Conservation (phyloP, 2,113 vertebrate genomes). For the Plecturocebus donacophilus region DNA sequence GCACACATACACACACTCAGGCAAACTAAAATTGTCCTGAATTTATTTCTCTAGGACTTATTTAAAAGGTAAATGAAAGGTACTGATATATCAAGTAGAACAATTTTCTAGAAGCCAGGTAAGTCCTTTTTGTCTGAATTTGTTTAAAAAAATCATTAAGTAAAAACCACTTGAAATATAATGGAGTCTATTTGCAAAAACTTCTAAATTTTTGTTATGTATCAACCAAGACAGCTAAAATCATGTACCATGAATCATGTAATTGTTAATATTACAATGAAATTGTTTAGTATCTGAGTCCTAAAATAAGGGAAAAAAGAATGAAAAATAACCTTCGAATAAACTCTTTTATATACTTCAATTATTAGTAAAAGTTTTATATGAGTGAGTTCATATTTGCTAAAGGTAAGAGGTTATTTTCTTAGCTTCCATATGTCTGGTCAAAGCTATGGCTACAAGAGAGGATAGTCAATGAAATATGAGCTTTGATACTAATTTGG, state of each 20-base stretch:
- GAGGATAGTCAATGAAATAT: slow-evolving; percentile 65
- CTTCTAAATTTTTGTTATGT: slow-evolving; percentile 68
- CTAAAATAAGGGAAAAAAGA: slow-evolving; percentile 27
- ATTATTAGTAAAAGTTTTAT: slow-evolving; percentile 50
- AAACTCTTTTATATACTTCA: background rate
- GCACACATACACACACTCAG: background rate
- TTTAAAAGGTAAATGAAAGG: background rate
- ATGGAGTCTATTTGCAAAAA: slow-evolving; percentile 70
- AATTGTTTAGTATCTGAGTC: slow-evolving; percentile 75
- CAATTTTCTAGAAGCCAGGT: slow-evolving; percentile 46
- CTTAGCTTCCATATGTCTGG: slow-evolving; percentile 10
- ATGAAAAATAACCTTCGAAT: slow-evolving; percentile 68
- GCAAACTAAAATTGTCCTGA: background rate
- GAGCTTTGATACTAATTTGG: slow-evolving; percentile 50
- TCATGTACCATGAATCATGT: slow-evolving; percentile 69
- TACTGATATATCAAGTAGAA: background rate
- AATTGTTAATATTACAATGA: slow-evolving; percentile 75
- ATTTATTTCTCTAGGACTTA: accelerated
- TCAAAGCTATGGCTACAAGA: background rate
- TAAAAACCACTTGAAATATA: slow-evolving; percentile 63
- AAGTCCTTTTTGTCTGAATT: slow-evolving; percentile 37
- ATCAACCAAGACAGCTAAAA: slow-evolving; percentile 75
- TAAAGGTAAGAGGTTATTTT: slow-evolving; percentile 42
- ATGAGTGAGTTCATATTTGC: slow-evolving; percentile 32
- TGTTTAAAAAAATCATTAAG: slow-evolving; percentile 1